phyloP scores from a whole-genome alignment of 2,797 vertebrate species.

The Helicolenus hilgendorfi region DNA sequence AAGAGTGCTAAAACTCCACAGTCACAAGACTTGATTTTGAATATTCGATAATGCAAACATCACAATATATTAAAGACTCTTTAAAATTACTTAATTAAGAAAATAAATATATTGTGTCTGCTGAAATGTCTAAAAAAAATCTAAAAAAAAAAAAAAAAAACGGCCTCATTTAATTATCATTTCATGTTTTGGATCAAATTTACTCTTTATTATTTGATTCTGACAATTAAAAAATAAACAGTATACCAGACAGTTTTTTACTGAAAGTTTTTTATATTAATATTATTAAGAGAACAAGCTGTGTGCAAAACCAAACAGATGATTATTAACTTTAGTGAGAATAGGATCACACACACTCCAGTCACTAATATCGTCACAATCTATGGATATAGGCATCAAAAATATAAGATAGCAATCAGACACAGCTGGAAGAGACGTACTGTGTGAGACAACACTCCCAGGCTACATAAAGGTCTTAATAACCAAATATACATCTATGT shows the following conservation, averaged over 20 bases:
- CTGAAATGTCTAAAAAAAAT: too few relatives aligned
- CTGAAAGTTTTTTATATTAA: background rate
- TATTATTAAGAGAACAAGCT: background rate
- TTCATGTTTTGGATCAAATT: too few relatives aligned
- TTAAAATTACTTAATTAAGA: background rate
- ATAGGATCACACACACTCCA: background rate
- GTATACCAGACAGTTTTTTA: background rate
- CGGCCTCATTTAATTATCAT: too few relatives aligned
- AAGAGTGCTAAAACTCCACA: background rate
- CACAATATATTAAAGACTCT: background rate
- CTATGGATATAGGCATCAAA: too few relatives aligned
- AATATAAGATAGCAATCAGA: too few relatives aligned
- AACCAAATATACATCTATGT: too few relatives aligned
- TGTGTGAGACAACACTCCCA: too few relatives aligned
- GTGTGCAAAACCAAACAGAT: background rate
- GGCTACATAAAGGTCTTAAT: too few relatives aligned
- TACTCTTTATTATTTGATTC: background rate
- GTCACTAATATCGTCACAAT: too few relatives aligned
- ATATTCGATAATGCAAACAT: background rate
- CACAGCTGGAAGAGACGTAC: too few relatives aligned
- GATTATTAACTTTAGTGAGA: too few relatives aligned
- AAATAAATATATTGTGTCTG: background rate
- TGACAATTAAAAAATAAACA: background rate
- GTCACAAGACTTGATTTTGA: background rate
- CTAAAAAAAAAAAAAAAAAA: too few relatives aligned